phyloP scores from a whole-genome alignment of 2,113 vertebrate genomes.

The Naja naja region DNA sequence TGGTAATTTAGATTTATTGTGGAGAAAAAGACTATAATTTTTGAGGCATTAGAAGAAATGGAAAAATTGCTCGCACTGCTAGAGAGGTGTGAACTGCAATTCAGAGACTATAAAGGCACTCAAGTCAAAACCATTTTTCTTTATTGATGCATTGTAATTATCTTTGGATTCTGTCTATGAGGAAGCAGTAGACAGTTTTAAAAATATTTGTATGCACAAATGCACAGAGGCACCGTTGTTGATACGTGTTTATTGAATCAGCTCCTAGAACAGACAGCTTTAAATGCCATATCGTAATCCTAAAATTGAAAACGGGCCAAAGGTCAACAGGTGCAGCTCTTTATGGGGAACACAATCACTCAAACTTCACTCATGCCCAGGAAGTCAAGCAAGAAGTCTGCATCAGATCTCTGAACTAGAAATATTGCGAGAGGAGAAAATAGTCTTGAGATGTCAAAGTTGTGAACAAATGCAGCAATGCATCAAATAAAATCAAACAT shows the following conservation, averaged over 20 bases:
- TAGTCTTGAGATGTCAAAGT: not conserved
- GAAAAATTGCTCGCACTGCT: conserved; percentile 37
- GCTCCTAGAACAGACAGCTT: not conserved
- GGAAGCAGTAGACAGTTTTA: not conserved
- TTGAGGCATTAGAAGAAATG: conserved; percentile 28
- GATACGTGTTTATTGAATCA: not conserved
- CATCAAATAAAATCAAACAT: too few species aligned
- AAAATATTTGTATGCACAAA: conserved; percentile 19
- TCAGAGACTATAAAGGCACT: conserved; percentile 21
- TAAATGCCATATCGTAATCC: not conserved
- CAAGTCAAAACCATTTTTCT: conserved; percentile 29
- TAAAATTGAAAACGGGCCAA: not conserved
- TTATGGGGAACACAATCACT: too few species aligned
- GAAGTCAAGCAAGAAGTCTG: not conserved
- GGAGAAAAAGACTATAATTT: conserved; percentile 38
- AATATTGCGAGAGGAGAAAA: not conserved
- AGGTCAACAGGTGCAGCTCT: not conserved
- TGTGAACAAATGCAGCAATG: too few species aligned
- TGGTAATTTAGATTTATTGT: conserved; percentile 37
- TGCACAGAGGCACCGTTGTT: not conserved
- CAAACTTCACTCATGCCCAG: not conserved
- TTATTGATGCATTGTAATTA: conserved; percentile 31
- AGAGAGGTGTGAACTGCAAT: conserved; percentile 20
- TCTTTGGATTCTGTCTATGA: conserved; percentile 5
- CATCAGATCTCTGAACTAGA: not conserved